These are phyloP conservation scores for Argyrosomus japonicus DNA, from an alignment of 2,113 vertebrate species.

Conservation along the genomic window DNA sequence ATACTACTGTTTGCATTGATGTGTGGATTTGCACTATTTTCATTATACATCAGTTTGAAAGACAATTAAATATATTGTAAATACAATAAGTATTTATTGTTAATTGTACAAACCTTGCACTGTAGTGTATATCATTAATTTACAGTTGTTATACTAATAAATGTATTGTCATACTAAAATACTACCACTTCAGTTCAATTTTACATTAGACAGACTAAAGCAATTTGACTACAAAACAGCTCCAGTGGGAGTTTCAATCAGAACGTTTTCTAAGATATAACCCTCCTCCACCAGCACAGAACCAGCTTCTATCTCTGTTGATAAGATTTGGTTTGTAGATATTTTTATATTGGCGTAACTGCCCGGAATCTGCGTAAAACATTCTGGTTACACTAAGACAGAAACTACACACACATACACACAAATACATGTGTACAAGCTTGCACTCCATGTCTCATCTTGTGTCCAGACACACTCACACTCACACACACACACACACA, in stretches of 20 bases:
- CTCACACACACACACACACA: slow-evolving; percentile 54
- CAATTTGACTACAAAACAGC: slow-evolving; percentile 23
- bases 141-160: background rate
- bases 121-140: background rate
- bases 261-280: slow-evolving; percentile 41
- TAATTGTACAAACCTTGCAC: background rate
- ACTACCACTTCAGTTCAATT: background rate
- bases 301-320: slow-evolving; percentile 45
- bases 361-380: slow-evolving; percentile 57
- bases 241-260: slow-evolving; percentile 14
- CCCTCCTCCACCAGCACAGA: slow-evolving; percentile 41
- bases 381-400: slow-evolving; percentile 52
- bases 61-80: background rate
- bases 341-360: slow-evolving; percentile 64
- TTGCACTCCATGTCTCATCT: slow-evolving; percentile 39
- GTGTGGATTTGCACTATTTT: background rate
- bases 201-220: slow-evolving; percentile 11
- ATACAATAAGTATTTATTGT: background rate
- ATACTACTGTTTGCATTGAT: background rate
- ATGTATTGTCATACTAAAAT: background rate
- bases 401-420: slow-evolving; percentile 43
- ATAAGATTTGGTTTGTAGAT: slow-evolving; percentile 70
- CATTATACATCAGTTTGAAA: background rate
- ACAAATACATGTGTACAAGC: slow-evolving; percentile 27
- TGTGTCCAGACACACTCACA: slow-evolving; percentile 25